Evolutionary conservation across 2,113 vertebrate genomes (phyloP).

Genomic region (Excalfactoria chinensis): DNA sequence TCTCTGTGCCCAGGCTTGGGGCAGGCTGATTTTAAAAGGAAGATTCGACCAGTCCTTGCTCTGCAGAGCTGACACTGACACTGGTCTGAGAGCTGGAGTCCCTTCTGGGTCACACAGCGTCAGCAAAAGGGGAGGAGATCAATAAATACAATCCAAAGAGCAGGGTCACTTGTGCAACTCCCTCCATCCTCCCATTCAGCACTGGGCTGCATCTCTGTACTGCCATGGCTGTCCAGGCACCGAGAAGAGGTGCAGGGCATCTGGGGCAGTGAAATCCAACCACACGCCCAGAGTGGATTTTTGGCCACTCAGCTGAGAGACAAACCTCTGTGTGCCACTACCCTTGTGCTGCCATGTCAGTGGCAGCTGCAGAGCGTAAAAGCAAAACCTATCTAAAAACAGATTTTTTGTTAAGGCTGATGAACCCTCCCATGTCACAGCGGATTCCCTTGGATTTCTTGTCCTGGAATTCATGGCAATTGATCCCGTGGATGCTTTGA

Average conservation of each 20-base stretch:
- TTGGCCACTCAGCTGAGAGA: neutral
- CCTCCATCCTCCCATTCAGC: neutral
- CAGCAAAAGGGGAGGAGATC: slow-evolving; percentile 41
- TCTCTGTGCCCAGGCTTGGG: slow-evolving; percentile 35
- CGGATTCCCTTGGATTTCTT: neutral
- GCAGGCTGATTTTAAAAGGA: slow-evolving; percentile 27
- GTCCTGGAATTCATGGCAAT: neutral
- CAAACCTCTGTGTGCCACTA: neutral
- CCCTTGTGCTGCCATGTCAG: neutral
- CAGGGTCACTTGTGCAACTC: slow-evolving; percentile 53
- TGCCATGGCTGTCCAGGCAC: neutral
- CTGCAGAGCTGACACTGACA: slow-evolving; percentile 32
- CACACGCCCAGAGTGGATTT: neutral
- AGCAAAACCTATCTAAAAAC: neutral
- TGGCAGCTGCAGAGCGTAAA: neutral
- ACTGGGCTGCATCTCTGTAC: accelerated
- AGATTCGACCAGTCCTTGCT: slow-evolving; percentile 7
- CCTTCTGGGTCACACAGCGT: neutral
- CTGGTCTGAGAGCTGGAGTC: neutral
- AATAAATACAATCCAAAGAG: slow-evolving; percentile 47
- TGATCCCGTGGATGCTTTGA: neutral
- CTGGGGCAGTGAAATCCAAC: neutral
- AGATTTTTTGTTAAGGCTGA: neutral
- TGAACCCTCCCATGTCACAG: neutral
- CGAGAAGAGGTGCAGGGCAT: neutral